phyloP scores from a whole-genome alignment of 2,113 vertebrate species.

The Lepisosteus osseus region DNA sequence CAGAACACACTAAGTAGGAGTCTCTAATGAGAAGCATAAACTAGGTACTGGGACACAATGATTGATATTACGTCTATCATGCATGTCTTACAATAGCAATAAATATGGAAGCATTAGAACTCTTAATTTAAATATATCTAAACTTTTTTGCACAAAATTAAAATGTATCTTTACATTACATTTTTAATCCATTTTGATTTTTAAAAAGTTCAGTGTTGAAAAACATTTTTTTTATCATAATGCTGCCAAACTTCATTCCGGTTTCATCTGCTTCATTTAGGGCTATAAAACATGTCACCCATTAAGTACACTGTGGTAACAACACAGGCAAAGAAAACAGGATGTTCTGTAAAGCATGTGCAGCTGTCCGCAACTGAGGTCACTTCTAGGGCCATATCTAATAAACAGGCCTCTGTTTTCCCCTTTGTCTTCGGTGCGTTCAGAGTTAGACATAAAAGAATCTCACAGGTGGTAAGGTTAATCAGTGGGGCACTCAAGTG shows the following conservation, averaged over 20 bases:
- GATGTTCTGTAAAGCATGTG: neutral
- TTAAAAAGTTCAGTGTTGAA: neutral
- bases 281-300: neutral
- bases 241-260: neutral
- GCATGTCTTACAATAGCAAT: too few species aligned
- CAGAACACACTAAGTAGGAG: too few species aligned
- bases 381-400: neutral
- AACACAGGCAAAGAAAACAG: neutral
- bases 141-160: neutral
- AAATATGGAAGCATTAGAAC: too few species aligned
- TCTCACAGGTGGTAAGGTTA: neutral
- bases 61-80: too few species aligned
- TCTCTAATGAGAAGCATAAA: too few species aligned
- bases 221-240: neutral
- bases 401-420: neutral
- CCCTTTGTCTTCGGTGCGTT: neutral
- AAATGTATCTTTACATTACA: neutral
- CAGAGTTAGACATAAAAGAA: neutral
- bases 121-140: too few species aligned
- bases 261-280: neutral
- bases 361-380: neutral
- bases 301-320: neutral
- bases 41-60: too few species aligned
- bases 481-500: neutral
- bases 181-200: neutral